Conservation (phyloP, 2,888 invertebrate species). For the Hoplodrina blanda region DNA sequence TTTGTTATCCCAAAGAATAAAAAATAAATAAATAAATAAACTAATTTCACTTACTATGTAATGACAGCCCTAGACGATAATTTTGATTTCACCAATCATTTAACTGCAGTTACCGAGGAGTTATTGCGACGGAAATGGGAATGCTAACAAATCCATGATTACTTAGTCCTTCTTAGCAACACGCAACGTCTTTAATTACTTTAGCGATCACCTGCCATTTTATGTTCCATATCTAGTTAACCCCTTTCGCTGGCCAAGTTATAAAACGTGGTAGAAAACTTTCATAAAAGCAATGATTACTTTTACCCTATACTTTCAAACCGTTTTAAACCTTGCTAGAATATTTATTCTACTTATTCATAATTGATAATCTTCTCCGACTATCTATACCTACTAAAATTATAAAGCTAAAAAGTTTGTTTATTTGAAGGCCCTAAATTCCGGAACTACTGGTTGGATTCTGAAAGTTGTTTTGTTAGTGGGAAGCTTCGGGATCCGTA, state of each 20-base stretch:
- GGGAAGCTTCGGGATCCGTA: too few relatives aligned
- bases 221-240: constrained; percentile 12
- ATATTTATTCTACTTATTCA: neutral
- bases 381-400: too few relatives aligned
- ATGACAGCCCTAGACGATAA: neutral
- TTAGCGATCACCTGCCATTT: constrained; percentile 32
- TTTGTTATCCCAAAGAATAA: too few relatives aligned
- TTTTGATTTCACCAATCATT: constrained; percentile 34
- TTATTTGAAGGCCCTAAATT: too few relatives aligned
- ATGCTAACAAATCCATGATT: constrained; percentile 42
- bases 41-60: neutral
- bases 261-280: constrained; percentile 6
- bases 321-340: too few relatives aligned
- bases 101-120: constrained; percentile 16
- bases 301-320: neutral
- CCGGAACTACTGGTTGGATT: too few relatives aligned
- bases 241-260: constrained; percentile 10
- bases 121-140: constrained; percentile 39
- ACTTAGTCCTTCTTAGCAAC: constrained; percentile 4
- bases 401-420: too few relatives aligned
- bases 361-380: too few relatives aligned
- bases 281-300: neutral
- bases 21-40: too few relatives aligned
- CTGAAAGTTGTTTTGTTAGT: too few relatives aligned
- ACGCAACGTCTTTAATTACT: constrained; percentile 31